Percentiles rank a stretch among this genome's conserved stretches.
phyloP scores from a whole-genome alignment of 2,797 vertebrate species.

The Enteromius mattozi region DNA sequence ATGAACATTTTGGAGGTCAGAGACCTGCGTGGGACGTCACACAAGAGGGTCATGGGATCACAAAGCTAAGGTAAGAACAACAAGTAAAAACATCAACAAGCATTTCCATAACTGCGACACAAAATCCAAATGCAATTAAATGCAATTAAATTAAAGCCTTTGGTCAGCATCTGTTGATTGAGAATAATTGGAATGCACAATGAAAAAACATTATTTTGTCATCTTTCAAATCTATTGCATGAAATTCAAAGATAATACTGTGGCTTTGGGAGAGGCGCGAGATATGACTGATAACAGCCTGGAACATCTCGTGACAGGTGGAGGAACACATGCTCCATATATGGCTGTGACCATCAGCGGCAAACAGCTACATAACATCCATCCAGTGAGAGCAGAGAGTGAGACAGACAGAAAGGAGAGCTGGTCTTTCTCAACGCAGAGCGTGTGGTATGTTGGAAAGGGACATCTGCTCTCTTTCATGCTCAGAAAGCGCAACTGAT shows the following conservation, averaged over 20 bases:
- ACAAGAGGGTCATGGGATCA: neutral
- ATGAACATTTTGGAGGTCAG: neutral
- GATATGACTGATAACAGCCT: neutral
- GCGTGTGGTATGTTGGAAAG: conserved; percentile 46
- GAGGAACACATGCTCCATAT: conserved; percentile 39
- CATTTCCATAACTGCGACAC: neutral
- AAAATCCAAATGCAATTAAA: neutral
- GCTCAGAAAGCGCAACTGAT: conserved; percentile 68
- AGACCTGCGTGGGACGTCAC: neutral
- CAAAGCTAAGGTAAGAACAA: conserved; percentile 1
- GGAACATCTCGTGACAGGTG: conserved; percentile 12
- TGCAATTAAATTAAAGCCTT: neutral
- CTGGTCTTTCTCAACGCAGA: conserved; percentile 49
- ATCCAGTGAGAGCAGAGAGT: conserved; percentile 16
- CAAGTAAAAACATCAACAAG: neutral
- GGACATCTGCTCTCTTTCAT: conserved; percentile 77
- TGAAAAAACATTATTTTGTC: too few species aligned
- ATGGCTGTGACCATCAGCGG: conserved; percentile 12
- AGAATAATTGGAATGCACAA: too few species aligned
- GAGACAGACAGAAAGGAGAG: conserved; percentile 5
- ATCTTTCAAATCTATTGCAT: neutral
- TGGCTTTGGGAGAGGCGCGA: neutral
- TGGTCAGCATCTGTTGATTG: neutral
- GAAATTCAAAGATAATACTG: neutral
- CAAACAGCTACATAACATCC: conserved; percentile 23